Evolutionary conservation across 2,797 vertebrate species (phyloP), one percentile per base, ranked within the genome.

Genomic region (Chelon auratus): DNA sequence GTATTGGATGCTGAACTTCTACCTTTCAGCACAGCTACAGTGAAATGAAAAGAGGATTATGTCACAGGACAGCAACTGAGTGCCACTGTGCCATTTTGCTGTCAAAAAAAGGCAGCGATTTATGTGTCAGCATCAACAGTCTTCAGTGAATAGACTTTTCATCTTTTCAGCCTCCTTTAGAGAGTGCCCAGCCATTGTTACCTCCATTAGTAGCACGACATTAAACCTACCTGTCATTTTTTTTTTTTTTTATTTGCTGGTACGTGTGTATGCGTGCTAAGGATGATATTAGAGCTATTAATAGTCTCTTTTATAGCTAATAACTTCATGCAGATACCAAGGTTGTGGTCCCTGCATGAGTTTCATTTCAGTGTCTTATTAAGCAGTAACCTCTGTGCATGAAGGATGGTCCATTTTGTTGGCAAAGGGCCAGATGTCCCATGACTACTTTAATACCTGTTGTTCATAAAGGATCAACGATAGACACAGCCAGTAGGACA

Each of bases 41-140:
- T 69, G 58, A 52, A 81, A 60, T 65, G 55, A 80, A 75, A 81
- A 48, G 48, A 65, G 18, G 45, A 73, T 82, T 76, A 81, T 83
- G 61, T 78, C 58, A 81, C 71, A 60, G 63, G 56, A 60, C 62
- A 72, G 70, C 55, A 60, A 55, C 20, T 18, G 30, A 61, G 64
- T 60, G 62, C 48, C 2, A 4, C 63, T 69, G 39, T 67, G 69
- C n/a, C 51, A 77, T 85, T 82, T 78, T 77, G 78, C 7, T 54
- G 67, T 75, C 68, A 68, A 37, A 59, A 59, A 81, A 71, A 61
- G 57, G 56, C 18, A 76, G 37, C 17, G 5, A 51, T 67, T 74
- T 68, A 60, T 24, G 62, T 52, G 61, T 66, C 62, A 81, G 72
- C 72, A 50, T 70, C 61, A 67, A 61, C 64, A 62, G 55, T 73